Conservation (phyloP, 2,888 invertebrate species). For the Calephelis perditalis region DNA sequence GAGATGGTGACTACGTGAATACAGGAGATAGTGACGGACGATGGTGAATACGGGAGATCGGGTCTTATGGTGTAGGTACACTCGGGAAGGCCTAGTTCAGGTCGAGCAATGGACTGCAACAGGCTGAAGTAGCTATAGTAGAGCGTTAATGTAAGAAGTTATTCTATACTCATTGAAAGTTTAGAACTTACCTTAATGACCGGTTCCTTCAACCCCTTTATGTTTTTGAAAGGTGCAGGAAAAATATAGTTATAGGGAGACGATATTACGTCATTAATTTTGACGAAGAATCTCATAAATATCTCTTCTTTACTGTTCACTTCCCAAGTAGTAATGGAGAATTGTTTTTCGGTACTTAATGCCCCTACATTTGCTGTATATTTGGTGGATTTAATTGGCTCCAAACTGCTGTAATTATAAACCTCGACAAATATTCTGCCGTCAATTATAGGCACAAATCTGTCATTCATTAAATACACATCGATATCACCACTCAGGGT, state of each 20-base stretch:
- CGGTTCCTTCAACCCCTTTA: slow-evolving; percentile 71
- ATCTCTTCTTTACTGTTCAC: slow-evolving; percentile 42
- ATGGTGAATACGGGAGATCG: too few relatives aligned
- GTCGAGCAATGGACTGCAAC: too few relatives aligned
- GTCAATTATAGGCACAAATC: slow-evolving; percentile 57
- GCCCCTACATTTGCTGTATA: slow-evolving; percentile 42
- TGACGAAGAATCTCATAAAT: slow-evolving; percentile 72
- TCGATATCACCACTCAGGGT: slow-evolving; percentile 69
- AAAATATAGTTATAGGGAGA: slow-evolving; percentile 84
- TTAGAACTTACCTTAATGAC: slow-evolving; percentile 69
- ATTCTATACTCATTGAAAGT: too few relatives aligned
- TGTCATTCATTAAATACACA: slow-evolving; percentile 82
- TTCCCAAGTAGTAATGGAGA: slow-evolving; percentile 44
- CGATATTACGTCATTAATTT: slow-evolving; percentile 52
- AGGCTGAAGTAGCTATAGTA: too few relatives aligned
- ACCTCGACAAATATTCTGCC: slow-evolving; percentile 75
- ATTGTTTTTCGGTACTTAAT: slow-evolving; percentile 47
- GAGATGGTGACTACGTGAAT: too few relatives aligned
- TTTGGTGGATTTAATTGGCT: slow-evolving; percentile 47
- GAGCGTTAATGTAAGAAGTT: too few relatives aligned
- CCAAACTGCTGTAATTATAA: slow-evolving; percentile 77
- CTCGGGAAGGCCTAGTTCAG: too few relatives aligned
- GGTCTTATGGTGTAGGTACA: too few relatives aligned
- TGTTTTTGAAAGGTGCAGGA: slow-evolving; percentile 76
- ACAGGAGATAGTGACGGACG: too few relatives aligned